Evolutionary conservation across 1,140 invertebrate species (phyloP), one percentile per base, ranked within the genome.

Genomic region (Brachionus calyciflorus): DNA sequence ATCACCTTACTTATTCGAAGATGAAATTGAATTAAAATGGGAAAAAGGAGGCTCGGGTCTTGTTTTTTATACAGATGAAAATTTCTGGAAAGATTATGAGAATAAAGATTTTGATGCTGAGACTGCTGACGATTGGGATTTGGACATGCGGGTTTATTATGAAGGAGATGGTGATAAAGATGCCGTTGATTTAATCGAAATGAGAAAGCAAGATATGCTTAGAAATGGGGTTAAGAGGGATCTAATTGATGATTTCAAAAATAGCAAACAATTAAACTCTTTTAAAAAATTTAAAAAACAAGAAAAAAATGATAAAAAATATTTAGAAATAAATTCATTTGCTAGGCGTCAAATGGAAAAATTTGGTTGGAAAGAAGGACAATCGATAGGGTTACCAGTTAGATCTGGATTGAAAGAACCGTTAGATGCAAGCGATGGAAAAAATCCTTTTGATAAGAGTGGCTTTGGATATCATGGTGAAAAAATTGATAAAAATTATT

Each of bases 1-100:
- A 85, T 60, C 68, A 81, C 30, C 49, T 77, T 78, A 84, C 17
- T 79, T 88, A 19, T 89, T 86, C 83, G 89, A 89, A 80, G 84
- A 88, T 78, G 85, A 88, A 79, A 86, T 88, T 65, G 89, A 89
- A 81, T 76, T 89, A 1, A 86, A 86, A 26, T 89, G 89, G 89
- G 89, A 89, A 80, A 89, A 89, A 80, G 89, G 87, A 76, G 88
- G 88, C 3, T 85, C 87, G 78, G 89, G 89, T 3, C 80, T 89
- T 6, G 88, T 89, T n/a, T 89, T 87, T 78, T 88, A 89, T 78
- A 89, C 88, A 3, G 76, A 77, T 73, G 77, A 51, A 19, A 65
- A 60, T 30, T 78, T 44, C 37, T 77, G 77, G 44, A 69, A 69
- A 37, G 76, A 78, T 28, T 24, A 55, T 24, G 77, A 78, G 37